Evolutionary conservation across 2,113 vertebrate genomes (phyloP), one percentile per base, ranked within the genome.

Genomic region (Apteryx mantelli): DNA sequence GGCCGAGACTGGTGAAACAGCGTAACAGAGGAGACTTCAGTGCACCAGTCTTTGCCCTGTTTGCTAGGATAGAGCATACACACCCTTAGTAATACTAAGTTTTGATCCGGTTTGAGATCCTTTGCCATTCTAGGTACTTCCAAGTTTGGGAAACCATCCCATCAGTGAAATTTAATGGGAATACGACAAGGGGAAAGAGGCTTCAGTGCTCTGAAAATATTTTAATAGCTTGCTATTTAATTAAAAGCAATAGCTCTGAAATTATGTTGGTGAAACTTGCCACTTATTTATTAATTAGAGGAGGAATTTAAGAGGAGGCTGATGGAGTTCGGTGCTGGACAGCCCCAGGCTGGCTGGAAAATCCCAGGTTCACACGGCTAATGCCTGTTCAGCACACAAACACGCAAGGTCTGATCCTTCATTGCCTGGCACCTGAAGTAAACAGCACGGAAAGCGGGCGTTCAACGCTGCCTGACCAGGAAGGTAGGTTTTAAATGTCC

Each of bases 231-330:
- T 13, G 58, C 48, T 84, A 73, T 82, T 96, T 95, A 97, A 96
- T 96, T 96, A 96, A 95, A 75, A 93, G 91, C 93, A 96, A 94
- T 93, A 93, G 94, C 66, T 69, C 78, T 53, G 93, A 96, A 95
- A 92, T 97, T 82, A 94, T 89, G 88, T 87, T 90, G 85, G 89
- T 95, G 91, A 97, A 97, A 97, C 93, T 89, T 83, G 87, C 82
- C 82, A 60, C 87, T 95, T 95, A 81, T 86, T 93, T 95, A 95
- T 95, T 97, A 97, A 97, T 96, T 94, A 96, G 91, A 85, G 71
- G 76, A 91, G 79, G 94, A 89, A 95, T 97, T 96, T 97, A 89
- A 95, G 93, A 95, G 86, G 40, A 83, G 79, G 76, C 8, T 46
- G 14, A 1, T 6, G 75, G 94, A 94, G 79, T n/a, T 66, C 46